phyloP scores from a whole-genome alignment of 1,140 invertebrate species.

The Scaptomyza graminum region DNA sequence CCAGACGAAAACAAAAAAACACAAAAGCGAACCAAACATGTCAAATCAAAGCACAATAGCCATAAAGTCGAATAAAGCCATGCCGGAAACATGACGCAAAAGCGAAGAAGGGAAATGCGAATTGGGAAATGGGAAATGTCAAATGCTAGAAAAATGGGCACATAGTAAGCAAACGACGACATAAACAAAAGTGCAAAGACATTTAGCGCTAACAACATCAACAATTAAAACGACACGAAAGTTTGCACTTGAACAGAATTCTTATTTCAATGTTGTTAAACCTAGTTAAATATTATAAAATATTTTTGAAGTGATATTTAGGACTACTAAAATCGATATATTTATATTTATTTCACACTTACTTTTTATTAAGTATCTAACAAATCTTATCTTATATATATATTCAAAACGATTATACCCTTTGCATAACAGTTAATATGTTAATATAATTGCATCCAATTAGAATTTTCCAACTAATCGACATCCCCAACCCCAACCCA shows the following conservation, averaged over 20 bases:
- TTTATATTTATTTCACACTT: no score
- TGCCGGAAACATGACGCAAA: slow-evolving; percentile 23
- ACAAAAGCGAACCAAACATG: slow-evolving; percentile 13
- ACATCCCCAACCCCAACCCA: not conserved
- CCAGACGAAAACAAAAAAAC: slow-evolving; percentile 1
- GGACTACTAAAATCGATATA: no score
- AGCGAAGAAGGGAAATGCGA: slow-evolving; percentile 20
- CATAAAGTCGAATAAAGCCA: slow-evolving; percentile 28
- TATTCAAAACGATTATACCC: no score
- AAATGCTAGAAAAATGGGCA: not conserved
- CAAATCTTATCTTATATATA: not conserved
- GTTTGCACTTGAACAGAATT: not conserved
- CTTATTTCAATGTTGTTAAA: no score
- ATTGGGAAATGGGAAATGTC: slow-evolving; percentile 6
- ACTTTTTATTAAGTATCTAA: not conserved
- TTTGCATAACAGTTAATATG: slow-evolving; percentile 16
- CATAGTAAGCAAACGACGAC: slow-evolving; percentile 5
- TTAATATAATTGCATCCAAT: slow-evolving; percentile 24
- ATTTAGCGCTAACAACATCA: slow-evolving; percentile 38
- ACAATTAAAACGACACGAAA: slow-evolving; percentile 20
- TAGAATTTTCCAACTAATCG: slow-evolving; percentile 26
- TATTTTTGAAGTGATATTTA: no score
- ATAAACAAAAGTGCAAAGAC: slow-evolving; percentile 3
- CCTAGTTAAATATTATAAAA: no score
- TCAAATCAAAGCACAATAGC: slow-evolving; percentile 38